Percentiles rank a stretch among this genome's conserved stretches.
phyloP scores from a whole-genome alignment of 2,888 invertebrate genomes.

The Campoplex capitator region DNA sequence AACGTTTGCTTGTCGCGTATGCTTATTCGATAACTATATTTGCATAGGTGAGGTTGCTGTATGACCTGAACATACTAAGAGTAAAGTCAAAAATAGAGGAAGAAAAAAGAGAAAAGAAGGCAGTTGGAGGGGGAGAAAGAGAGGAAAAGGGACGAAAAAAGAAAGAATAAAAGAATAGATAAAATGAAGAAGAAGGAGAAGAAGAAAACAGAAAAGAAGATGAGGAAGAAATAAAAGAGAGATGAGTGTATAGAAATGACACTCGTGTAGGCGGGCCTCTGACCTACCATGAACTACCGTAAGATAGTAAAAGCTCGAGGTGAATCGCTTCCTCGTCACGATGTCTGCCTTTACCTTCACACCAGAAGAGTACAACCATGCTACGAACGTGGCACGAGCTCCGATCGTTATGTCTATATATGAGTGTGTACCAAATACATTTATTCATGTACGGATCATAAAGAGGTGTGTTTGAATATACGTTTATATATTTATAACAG shows the following conservation, averaged over 20 bases:
- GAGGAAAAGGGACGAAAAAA: neutral
- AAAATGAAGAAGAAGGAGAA: neutral
- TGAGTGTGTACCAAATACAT: constrained; percentile 30
- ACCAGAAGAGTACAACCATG: neutral
- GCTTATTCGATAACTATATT: constrained; percentile 23
- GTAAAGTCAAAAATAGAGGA: neutral
- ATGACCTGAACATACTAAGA: constrained; percentile 6
- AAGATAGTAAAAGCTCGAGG: constrained; percentile 68
- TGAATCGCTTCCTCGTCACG: constrained; percentile 69
- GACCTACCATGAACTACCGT: constrained; percentile 66
- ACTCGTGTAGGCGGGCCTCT: constrained; percentile 66
- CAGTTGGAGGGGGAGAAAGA: constrained; percentile 21
- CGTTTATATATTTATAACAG: neutral
- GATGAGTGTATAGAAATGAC: constrained; percentile 57
- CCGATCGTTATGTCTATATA: neutral
- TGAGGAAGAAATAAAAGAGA: neutral
- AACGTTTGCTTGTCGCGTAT: constrained; percentile 42
- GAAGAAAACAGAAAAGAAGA: neutral
- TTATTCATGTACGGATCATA: constrained; percentile 19
- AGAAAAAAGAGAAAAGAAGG: neutral
- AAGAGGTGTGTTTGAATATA: constrained; percentile 9
- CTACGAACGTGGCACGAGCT: constrained; percentile 14
- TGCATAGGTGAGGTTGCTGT: constrained; percentile 22
- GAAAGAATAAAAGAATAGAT: neutral
- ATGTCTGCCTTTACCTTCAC: constrained; percentile 45